Evolutionary conservation across 2,113 vertebrate species (phyloP).

Genomic region (Epinephelus fuscoguttatus): DNA sequence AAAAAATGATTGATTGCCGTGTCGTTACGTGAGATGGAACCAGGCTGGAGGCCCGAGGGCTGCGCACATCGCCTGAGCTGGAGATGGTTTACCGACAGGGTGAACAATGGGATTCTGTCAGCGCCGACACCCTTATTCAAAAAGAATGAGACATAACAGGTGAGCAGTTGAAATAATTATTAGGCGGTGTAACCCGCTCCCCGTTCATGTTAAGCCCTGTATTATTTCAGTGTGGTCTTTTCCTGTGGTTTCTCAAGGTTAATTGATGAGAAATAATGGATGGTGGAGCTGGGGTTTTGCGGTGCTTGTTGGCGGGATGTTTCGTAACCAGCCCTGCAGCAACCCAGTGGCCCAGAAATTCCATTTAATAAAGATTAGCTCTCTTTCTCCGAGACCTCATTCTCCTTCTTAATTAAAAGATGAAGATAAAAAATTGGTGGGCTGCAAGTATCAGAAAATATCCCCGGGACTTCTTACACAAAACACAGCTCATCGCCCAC

Average conservation of each 20-base stretch:
- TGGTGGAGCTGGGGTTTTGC: constrained; percentile 36
- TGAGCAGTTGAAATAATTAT: constrained; percentile 62
- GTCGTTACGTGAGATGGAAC: constrained; percentile 53
- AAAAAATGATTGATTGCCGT: constrained; percentile 75
- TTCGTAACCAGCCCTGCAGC: constrained; percentile 77
- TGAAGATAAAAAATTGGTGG: constrained; percentile 79
- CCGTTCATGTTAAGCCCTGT: constrained; percentile 5
- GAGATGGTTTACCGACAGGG: constrained; percentile 24
- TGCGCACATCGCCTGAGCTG: constrained; percentile 14
- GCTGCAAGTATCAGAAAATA: constrained; percentile 77
- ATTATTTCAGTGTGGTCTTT: constrained; percentile 58
- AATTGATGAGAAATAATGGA: constrained; percentile 78
- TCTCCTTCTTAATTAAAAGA: constrained; percentile 84
- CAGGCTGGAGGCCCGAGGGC: constrained; percentile 36
- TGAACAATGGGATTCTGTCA: constrained; percentile 59
- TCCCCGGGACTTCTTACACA: constrained; percentile 74
- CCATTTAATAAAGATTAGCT: constrained; percentile 87
- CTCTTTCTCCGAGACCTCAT: constrained; percentile 78
- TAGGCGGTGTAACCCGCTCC: constrained; percentile 16
- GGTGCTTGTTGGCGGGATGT: constrained; percentile 63
- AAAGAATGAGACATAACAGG: constrained; percentile 55
- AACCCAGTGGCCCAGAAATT: constrained; percentile 82
- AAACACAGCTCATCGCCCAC: constrained; percentile 72
- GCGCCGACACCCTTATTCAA: constrained; percentile 49
- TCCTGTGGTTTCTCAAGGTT: constrained; percentile 66